Conservation (phyloP, 1,140 invertebrate species). For the Lamellibrachia luymesi region DNA sequence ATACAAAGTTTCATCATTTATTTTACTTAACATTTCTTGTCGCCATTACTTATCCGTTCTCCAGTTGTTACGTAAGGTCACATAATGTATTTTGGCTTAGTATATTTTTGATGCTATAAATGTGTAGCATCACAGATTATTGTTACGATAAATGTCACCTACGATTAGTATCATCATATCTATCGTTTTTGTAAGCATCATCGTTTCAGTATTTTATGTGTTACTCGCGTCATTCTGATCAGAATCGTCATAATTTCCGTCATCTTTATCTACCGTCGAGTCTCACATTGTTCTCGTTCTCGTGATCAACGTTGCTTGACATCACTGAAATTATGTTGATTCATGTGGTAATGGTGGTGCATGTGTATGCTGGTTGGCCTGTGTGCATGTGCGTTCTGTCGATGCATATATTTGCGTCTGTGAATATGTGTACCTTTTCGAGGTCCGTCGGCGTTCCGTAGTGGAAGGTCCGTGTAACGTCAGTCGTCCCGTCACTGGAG, state of each 20-base stretch:
- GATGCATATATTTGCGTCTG: background rate
- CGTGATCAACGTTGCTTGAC: background rate
- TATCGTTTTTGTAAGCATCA: background rate
- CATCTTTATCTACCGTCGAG: background rate
- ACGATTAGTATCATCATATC: background rate
- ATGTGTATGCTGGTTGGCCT: background rate
- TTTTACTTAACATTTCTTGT: too few species aligned
- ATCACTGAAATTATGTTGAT: background rate
- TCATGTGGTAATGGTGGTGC: background rate
- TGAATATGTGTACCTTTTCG: conserved; percentile 58
- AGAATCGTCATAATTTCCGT: background rate
- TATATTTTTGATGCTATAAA: background rate
- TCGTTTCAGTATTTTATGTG: background rate
- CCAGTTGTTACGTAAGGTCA: background rate
- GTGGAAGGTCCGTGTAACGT: conserved; percentile 90
- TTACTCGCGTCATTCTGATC: background rate
- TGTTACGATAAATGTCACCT: background rate
- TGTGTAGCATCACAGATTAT: background rate
- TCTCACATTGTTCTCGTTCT: background rate
- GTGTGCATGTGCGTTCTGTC: background rate
- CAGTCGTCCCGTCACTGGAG: conserved; percentile 86
- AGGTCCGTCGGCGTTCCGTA: conserved; percentile 75
- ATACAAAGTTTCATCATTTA: background rate
- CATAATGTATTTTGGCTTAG: background rate
- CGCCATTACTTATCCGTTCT: background rate